Evolutionary conservation across 1,140 invertebrate genomes (phyloP), one percentile per base, ranked within the genome.

Genomic region (Dysdera silvatica): DNA sequence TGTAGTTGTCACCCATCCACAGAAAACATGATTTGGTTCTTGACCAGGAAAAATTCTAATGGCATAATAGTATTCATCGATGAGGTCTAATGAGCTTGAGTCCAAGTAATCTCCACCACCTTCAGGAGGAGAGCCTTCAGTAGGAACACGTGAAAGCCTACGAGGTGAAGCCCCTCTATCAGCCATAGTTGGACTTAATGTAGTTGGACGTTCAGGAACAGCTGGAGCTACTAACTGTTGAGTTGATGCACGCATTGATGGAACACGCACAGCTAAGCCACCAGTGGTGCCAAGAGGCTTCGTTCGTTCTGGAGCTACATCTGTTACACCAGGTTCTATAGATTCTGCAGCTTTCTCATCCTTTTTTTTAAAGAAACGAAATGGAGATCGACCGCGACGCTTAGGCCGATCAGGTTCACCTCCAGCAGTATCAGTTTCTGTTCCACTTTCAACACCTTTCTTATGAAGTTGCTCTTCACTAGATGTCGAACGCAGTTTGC

Each of bases 1-100:
- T 71, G 96, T 92, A 0, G 95, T 94, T 0, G 95, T 98, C 12
- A 99, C 94, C 97, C 96, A 99, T n/a, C 97, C 97, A 4, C 99
- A 87, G 75, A 92, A 99, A 24, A 96, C 89, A 71, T 98, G 92
- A 0, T 89, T 87, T 0, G 95, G 95, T 77, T 99, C 96, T 79
- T 99, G 95, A 26, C 75, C 75, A 16, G 69, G 69, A 73, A 91
- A 97, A 52, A 97, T 90, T 52, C 92, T 75, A 12, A 87, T 79
- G 18, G 91, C 93, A 72, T 96, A 99, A 77, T 95, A 97, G 76
- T 98, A 98, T 77, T 99, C 95, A 74, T 98, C 95, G 71, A 98
- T 93, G 8, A 95, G 77, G 73, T 93, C 94, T 33, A 97, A 77
- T 72, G 89, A 92, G 52, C 91, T 89, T 0, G 82, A 78, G 71